Base-by-base conservation (phyloP, 2,888 invertebrate genomes). In the Siphonodentalium dalli region DNA sequence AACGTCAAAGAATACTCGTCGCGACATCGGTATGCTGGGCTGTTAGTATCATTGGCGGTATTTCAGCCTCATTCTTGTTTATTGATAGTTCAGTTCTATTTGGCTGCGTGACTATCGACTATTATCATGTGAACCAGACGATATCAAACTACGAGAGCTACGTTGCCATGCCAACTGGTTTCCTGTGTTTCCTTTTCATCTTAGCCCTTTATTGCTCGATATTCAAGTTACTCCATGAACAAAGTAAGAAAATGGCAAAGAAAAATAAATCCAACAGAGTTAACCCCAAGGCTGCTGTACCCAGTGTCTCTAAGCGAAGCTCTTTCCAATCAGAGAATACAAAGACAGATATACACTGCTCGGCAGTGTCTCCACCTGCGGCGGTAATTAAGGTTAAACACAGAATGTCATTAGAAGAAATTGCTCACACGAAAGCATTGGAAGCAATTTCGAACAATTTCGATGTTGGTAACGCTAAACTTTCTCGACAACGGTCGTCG, bases 101-200 rank as follows among this genome's bases (percentile, higher is more conserved):
- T n/a, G n/a, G n/a, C n/a, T n/a, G n/a, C n/a, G n/a, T n/a, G n/a
- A n/a, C n/a, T n/a, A n/a, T n/a, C n/a, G n/a, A n/a, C n/a, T n/a
- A n/a, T n/a, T n/a, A n/a, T n/a, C n/a, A n/a, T n/a, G n/a, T n/a
- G n/a, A n/a, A n/a, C n/a, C n/a, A n/a, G n/a, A n/a, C n/a, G n/a
- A n/a, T n/a, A n/a, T n/a, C n/a, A n/a, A n/a, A n/a, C n/a, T n/a
- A n/a, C n/a, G n/a, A n/a, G n/a, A n/a, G n/a, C n/a, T n/a, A n/a
- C n/a, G n/a, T n/a, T n/a, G n/a, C n/a, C n/a, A 55, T 68, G 18
- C 68, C 68, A 3, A n/a, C 61, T 9, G 64, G 68, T 11, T 21
- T 63, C 11, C 33, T 54, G 7, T 57, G 58, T 37, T 46, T 68
- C 41, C 23, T 51, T 13, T 15, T 58, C 1, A 60, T 68, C 8